Base-by-base conservation (phyloP, 2,113 vertebrate genomes). In the Ploceus nigricollis region DNA sequence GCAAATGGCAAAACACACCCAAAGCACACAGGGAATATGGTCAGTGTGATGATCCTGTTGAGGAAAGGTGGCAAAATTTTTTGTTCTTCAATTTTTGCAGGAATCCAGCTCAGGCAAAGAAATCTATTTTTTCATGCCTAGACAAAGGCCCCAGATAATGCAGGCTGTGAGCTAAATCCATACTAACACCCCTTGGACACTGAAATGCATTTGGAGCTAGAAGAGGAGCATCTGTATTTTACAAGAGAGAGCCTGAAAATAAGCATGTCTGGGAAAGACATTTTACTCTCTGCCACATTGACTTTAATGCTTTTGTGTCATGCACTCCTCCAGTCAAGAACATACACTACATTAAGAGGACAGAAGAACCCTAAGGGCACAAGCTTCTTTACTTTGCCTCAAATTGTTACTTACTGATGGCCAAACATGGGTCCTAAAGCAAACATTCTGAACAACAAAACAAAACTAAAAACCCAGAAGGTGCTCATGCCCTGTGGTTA, bases 371-470 rank as follows among this genome's bases (percentile, higher is more conserved):
- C 65, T 45, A 35, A 82, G 51, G 94, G 72, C 82, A 92, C 48
- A 33, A 71, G 20, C 17, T 81, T 50, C 82, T 94, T 93, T 50
- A 60, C 50, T 94, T 86, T 80, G 66, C 75, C 75, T 73, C 56
- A 73, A 22, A 66, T 93, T 80, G 42, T 88, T 94, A 73, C 78
- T 91, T 91, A 81, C 75, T 53, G 71, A 83, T 90, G 77, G 69
- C 19, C 58, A 82, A 88, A 78, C 45, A 48, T 25, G 44, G 58
- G 78, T 82, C 57, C 77, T 82, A 8, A 20, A 50, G 72, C 8
- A 31, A 79, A 68, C 35, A 58, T 54, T 95, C 76, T 84, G 64
- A 85, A 70, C 56, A 54, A 65, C 64, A 94, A 93, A 93, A 76
- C 87, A 69, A 82, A 93, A 56, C 19, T 9, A 35, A 66, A 90